Evolutionary conservation across 2,113 vertebrate genomes (phyloP), one percentile per base, ranked within the genome.

Genomic region (Ovibos moschatus): DNA sequence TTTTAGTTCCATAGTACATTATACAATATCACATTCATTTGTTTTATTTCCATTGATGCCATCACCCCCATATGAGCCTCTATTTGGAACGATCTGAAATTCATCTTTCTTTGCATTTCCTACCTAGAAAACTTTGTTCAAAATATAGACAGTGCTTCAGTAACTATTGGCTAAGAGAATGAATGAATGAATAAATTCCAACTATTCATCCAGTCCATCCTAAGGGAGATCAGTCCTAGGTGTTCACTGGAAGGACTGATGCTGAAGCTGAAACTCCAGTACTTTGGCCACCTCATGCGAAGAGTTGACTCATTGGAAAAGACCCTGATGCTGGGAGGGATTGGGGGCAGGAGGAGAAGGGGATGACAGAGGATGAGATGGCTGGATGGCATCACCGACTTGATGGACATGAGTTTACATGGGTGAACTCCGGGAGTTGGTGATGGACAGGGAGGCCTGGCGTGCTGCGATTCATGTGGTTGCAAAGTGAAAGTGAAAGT

Each of bases 401-500:
- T 0, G 15, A 16, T 64, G 60, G 60, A 64, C 6, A 16, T 64
- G 60, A 64, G 60, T 33, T 33, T 30, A 28, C 25, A 60, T 30
- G 6, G 3, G 3, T 64, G 15, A 64, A 64, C 30, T 33, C 60
- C 0, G 14, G 15, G 60, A 64, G 7, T 64, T 64, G 60, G 60
- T 33, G 60, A 64, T 64, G 60, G 14, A 64, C 62, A 4, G 6
- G 30, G 62, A 17, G 30, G 60, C 30, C 30, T 62, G 60, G 60
- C 0, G 0, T 17, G 62, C 62, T 64, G 30, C 0, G 0, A 1
- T 64, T 64, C 30, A 64, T 33, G 62, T 1, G 30, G 62, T 64
- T 0, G 0, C 62, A 64, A 16, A 64, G 15, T 33, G 47, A 47
- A 47, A 47, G 47, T 12, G 47, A 50, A 50, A 50, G 47, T 13